Evolutionary conservation across 2,797 vertebrate species (phyloP), one percentile per base, ranked within the genome.

Genomic region (Poliocrania exsul): DNA sequence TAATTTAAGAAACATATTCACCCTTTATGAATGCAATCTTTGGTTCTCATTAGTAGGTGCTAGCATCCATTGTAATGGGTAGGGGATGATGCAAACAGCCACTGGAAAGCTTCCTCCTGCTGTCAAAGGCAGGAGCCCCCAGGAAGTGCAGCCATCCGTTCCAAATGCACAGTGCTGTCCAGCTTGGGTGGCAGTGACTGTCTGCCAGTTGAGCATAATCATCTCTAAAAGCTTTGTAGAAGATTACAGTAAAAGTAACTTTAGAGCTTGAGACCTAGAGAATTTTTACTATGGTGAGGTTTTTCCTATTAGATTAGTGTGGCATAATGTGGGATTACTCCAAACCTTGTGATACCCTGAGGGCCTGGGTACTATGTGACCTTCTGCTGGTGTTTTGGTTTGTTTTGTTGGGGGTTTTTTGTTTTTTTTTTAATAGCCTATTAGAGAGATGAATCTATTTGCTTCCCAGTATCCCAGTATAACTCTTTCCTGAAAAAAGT

Each of bases 151-250:
- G 37, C 62, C 50, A 6, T 86, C 29, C 16, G 0, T 81, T 67
- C 29, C 2, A 15, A 74, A 42, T 9, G 24, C 9, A 1, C 44
- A 23, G 28, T 0, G 0, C 62, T 82, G 64, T 6, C 20, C 46
- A 61, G 54, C 37, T 47, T 47, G 50, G 18, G 49, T 29, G 40
- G 23, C 46, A 25, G 37, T 29, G 49, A 50, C 35, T 73, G 49
- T 24, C 11, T 28, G 62, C 42, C 46, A 61, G 38, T 65, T 66
- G 31, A 82, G 24, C 53, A 9, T 12, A 11, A 17, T 49, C 35
- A 10, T 37, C 26, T 60, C 49, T 40, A 26, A 69, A 49, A 13
- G 16, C 31, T 51, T 74, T 47, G 20, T 33, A 29, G 65, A 74
- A 60, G 3, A 11, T 42, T 23, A 16, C 28, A 50, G 24, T 21